These are phyloP conservation scores for Pissodes strobi DNA, from an alignment of 1,140 invertebrate genomes.

Conservation along the genomic window DNA sequence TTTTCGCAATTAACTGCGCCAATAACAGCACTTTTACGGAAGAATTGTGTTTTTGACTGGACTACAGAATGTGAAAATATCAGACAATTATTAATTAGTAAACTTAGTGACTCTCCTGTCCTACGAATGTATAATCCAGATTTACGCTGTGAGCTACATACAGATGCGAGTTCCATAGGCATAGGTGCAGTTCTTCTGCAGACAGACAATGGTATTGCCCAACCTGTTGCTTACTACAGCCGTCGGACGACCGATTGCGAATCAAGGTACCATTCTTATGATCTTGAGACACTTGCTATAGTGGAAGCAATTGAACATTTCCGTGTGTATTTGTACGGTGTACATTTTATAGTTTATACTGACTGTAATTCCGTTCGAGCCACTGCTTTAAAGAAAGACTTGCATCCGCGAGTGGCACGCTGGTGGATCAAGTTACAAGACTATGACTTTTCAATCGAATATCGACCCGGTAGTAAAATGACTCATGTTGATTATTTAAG, in stretches of 20 bases:
- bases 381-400: conserved; percentile 42
- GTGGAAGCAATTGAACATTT: conserved; percentile 6
- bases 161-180: conserved; percentile 9
- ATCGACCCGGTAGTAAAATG: conserved; percentile 38
- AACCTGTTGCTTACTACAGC: conserved; percentile 6
- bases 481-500: conserved; percentile 20
- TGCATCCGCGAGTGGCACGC: conserved; percentile 46
- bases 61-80: conserved; percentile 7
- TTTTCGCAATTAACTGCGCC: conserved; percentile 3
- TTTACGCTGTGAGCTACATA: neutral
- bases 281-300: conserved; percentile 5
- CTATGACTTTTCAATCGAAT: conserved; percentile 26
- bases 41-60: neutral
- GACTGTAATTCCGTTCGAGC: conserved; percentile 24
- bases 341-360: conserved; percentile 51
- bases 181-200: conserved; percentile 6
- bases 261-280: neutral
- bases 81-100: conserved; percentile 1
- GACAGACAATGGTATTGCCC: neutral
- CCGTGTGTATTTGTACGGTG: conserved; percentile 49
- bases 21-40: conserved; percentile 15
- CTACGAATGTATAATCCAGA: conserved; percentile 11
- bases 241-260: conserved; percentile 1
- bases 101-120: conserved; percentile 1
- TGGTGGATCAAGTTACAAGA: conserved; percentile 52